Evolutionary conservation across 2,888 invertebrate genomes (phyloP).

Genomic region (Dryobotodes eremita): DNA sequence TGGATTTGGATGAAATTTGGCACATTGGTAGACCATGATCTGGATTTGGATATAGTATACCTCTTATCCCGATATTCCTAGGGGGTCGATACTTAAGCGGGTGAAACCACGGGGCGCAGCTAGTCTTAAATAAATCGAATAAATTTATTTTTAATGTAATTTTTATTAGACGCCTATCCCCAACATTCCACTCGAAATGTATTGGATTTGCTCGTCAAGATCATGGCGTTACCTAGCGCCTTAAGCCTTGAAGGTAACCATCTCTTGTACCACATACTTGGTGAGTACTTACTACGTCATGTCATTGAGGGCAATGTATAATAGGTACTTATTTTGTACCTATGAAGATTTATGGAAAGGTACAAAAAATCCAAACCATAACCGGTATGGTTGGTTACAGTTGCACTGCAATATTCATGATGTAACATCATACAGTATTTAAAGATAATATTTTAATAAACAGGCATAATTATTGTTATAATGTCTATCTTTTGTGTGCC

Average conservation of each 20-base stretch:
- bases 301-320: slow-evolving; percentile 14
- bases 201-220: not conserved
- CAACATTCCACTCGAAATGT: not conserved
- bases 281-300: slow-evolving; percentile 36
- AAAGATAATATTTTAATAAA: not conserved
- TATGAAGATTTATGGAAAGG: not conserved
- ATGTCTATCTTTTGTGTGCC: no score
- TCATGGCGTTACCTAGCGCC: not conserved
- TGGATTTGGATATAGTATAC: no score
- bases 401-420: not conserved
- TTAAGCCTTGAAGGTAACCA: slow-evolving; percentile 52
- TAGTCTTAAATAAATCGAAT: not conserved
- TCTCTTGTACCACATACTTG: slow-evolving; percentile 37
- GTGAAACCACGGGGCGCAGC: no score
- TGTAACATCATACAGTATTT: not conserved
- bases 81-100: no score
- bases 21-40: no score
- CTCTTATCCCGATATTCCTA: no score
- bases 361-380: not conserved
- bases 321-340: not conserved
- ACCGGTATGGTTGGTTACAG: not conserved
- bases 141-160: no score
- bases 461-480: not conserved
- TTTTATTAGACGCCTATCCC: not conserved
- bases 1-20: no score